Evolutionary conservation across 2,113 vertebrate genomes (phyloP).

Genomic region (Aptenodytes patagonicus): DNA sequence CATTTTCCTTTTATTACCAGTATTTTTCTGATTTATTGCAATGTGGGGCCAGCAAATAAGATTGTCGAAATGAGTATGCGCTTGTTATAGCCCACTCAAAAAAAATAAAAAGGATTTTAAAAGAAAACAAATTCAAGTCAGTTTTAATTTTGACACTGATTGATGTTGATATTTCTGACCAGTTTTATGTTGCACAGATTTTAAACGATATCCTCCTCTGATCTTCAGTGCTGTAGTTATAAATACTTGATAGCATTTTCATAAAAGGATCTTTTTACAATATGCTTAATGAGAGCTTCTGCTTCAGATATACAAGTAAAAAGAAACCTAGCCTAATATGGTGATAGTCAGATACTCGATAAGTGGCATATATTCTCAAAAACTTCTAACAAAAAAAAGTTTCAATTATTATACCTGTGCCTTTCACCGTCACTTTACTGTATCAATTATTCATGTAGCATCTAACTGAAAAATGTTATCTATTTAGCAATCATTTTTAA

Average conservation of each 20-base stretch:
- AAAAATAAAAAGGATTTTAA: constrained; percentile 40
- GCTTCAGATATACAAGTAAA: constrained; percentile 43
- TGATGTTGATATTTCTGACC: constrained; percentile 45
- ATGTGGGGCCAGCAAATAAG: constrained; percentile 28
- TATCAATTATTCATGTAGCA: constrained; percentile 70
- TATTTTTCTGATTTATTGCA: constrained; percentile 48
- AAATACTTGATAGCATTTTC: constrained; percentile 59
- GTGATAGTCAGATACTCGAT: constrained; percentile 29
- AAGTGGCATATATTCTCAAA: constrained; percentile 38
- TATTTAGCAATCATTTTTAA: constrained; percentile 70
- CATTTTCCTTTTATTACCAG: constrained; percentile 19
- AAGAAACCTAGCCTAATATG: constrained; percentile 27
- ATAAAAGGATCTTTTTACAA: constrained; percentile 45
- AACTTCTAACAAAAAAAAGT: constrained; percentile 37
- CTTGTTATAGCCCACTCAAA: constrained; percentile 42
- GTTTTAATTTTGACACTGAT: constrained; percentile 41
- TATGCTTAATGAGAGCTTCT: constrained; percentile 63
- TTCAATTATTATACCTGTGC: constrained; percentile 67
- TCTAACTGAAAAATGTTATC: constrained; percentile 63
- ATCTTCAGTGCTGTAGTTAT: constrained; percentile 45
- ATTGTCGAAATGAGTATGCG: constrained; percentile 35
- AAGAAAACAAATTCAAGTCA: constrained; percentile 23
- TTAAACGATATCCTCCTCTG: constrained; percentile 53
- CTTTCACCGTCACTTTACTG: constrained; percentile 68
- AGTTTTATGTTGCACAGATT: constrained; percentile 37